Base-by-base conservation (phyloP, 2,113 vertebrate species). In the Syrrhaptes paradoxus region DNA sequence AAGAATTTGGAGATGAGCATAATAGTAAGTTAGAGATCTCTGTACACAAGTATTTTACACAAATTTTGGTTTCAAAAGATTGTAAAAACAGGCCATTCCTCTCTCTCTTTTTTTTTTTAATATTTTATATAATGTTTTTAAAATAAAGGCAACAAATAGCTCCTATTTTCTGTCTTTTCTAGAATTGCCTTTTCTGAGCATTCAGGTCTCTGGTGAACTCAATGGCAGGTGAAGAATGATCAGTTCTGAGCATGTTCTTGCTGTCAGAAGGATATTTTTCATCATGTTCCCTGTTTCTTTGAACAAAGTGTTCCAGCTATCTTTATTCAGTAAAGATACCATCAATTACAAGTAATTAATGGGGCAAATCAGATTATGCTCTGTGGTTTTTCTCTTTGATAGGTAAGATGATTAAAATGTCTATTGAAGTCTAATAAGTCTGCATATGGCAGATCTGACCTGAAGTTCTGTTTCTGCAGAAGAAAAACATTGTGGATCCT, bases 301-400 rank as follows among this genome's bases (percentile, higher is more conserved):
- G 78, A 70, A 85, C 79, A 66, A 80, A 86, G 31, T 83, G 49
- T 93, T 82, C 78, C 78, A 87, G 28, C 36, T 93, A 58, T 73
- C 92, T 93, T 84, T 76, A 51, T 62, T 38, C 59, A 51, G 63
- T 74, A 71, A 51, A 83, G 32, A 76, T 90, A 68, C 34, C n/a
- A 72, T 92, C 67, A 93, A 68, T 82, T 95, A 77, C 62, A 91
- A 72, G 34, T 81, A 81, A 90, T 95, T 91, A 89, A 63, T 13
- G n/a, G 49, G 45, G 36, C 61, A 78, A 89, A 91, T 87, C 32
- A 79, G 78, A 68, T 92, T 72, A 81, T 82, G 77, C 85, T 82
- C 72, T 80, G 55, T 92, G 57, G 48, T 10, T 48, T 92, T 90
- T 83, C 43, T 76, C 86, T 92, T 77, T 91, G 73, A 84, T 67